phyloP scores from a whole-genome alignment of 2,888 invertebrate species.

The Pyralis farinalis region DNA sequence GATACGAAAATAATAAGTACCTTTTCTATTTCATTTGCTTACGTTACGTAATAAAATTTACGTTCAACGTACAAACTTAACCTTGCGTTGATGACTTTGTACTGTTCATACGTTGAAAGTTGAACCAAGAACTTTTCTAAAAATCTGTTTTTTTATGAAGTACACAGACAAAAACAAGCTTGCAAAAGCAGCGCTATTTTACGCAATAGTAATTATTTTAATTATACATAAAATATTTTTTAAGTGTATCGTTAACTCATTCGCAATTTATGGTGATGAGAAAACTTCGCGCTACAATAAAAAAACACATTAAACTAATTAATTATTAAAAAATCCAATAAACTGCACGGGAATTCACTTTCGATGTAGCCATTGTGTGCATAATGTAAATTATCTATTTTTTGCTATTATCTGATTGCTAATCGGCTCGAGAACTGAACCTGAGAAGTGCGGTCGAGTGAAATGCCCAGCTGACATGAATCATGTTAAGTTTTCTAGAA shows the following conservation, averaged over 20 bases:
- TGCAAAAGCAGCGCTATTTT: background rate
- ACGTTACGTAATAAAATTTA: no score
- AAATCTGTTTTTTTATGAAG: no score
- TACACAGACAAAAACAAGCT: no score
- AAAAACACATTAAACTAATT: slow-evolving; percentile 10
- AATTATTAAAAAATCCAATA: slow-evolving; percentile 25
- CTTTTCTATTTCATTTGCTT: no score
- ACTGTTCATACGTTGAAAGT: no score
- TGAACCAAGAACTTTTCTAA: no score
- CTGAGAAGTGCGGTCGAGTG: slow-evolving; percentile 24
- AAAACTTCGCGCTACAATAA: slow-evolving; percentile 2
- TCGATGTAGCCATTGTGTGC: slow-evolving; percentile 37
- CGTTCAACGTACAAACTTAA: no score
- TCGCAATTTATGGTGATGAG: background rate
- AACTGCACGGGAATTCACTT: slow-evolving; percentile 31
- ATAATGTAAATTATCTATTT: slow-evolving; percentile 28
- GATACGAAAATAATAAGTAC: no score
- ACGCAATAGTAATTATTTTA: background rate
- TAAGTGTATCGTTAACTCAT: background rate
- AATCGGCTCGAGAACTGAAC: slow-evolving; percentile 28
- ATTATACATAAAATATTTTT: background rate
- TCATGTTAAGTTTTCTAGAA: slow-evolving; percentile 17
- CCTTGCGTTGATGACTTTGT: no score
- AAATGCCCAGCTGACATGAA: slow-evolving; percentile 30
- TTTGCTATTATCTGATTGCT: slow-evolving; percentile 23